These are phyloP conservation scores for Mamestra configurata DNA, from an alignment of 1,140 invertebrate species.

Conservation along the genomic window DNA sequence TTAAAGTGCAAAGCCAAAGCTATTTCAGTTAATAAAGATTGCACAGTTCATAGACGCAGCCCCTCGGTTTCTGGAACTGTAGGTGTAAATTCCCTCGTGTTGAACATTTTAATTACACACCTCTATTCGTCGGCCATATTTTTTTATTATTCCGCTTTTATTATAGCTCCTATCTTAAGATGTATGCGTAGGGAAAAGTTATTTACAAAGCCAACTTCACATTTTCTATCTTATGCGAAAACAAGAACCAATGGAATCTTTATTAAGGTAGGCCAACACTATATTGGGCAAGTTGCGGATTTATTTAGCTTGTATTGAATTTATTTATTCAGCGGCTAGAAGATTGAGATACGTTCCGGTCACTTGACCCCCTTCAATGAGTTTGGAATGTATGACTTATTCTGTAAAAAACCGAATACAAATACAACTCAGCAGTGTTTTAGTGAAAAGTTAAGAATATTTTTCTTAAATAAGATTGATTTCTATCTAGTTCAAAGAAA, in stretches of 20 bases:
- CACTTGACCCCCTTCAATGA: slow-evolving; percentile 27
- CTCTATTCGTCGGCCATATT: slow-evolving; percentile 23
- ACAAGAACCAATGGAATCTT: slow-evolving; percentile 36
- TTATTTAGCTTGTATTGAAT: slow-evolving; percentile 49
- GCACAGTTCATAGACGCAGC: slow-evolving; percentile 22
- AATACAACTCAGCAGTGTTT: not conserved
- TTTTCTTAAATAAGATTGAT: not conserved
- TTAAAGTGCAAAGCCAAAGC: slow-evolving; percentile 38
- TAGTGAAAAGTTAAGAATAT: not conserved
- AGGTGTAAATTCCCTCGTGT: slow-evolving; percentile 36
- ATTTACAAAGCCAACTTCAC: slow-evolving; percentile 50
- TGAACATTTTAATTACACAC: slow-evolving; percentile 34
- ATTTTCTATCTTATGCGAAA: slow-evolving; percentile 48
- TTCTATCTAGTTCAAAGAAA: no score
- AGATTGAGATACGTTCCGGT: slow-evolving; percentile 42
- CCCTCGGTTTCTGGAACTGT: slow-evolving; percentile 13
- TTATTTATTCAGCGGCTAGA: slow-evolving; percentile 47
- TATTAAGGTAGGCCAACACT: slow-evolving; percentile 38
- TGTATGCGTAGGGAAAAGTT: slow-evolving; percentile 42
- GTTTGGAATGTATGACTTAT: slow-evolving; percentile 15
- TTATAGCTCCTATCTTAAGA: not conserved
- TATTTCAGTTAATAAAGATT: slow-evolving; percentile 38
- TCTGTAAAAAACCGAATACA: not conserved
- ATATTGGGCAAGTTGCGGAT: slow-evolving; percentile 31
- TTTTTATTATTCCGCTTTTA: slow-evolving; percentile 10